These are phyloP conservation scores for Bothrops alternatus DNA, from an alignment of 2,797 vertebrate genomes.

Conservation along the genomic window DNA sequence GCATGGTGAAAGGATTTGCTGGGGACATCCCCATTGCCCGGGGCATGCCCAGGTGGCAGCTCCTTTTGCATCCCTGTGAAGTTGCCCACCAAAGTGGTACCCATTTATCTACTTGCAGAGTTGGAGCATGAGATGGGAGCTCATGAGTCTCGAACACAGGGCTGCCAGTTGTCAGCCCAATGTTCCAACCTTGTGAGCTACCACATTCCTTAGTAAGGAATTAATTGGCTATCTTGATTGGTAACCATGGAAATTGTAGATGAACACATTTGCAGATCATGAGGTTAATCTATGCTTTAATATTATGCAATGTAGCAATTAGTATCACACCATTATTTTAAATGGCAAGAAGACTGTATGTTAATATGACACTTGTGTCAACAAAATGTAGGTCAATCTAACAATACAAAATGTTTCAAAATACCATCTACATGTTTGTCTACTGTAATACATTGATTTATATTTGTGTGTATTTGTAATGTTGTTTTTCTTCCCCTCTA, in stretches of 20 bases:
- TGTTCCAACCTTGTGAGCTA: background rate
- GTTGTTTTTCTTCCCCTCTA: conserved; percentile 5
- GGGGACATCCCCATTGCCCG: too few species aligned
- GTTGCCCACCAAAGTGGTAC: background rate
- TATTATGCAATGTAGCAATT: background rate
- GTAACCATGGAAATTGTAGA: background rate
- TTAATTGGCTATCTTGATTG: background rate
- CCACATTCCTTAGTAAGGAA: background rate
- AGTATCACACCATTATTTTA: background rate
- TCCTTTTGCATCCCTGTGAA: background rate
- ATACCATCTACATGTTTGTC: conserved; percentile 39
- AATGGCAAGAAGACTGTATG: background rate
- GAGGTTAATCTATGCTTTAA: background rate
- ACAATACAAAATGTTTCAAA: conserved; percentile 14
- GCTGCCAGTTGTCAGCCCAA: too few species aligned
- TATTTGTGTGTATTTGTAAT: background rate
- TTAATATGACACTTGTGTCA: background rate
- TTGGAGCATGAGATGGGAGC: background rate
- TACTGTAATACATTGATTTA: conserved; percentile 17
- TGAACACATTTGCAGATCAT: background rate
- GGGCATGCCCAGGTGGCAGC: background rate
- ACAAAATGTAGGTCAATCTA: conserved; percentile 29
- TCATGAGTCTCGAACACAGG: background rate
- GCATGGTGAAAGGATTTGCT: background rate
- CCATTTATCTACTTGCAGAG: background rate